These are phyloP conservation scores for Rhabdornis inornatus DNA, from an alignment of 2,113 vertebrate genomes.

Conservation along the genomic window DNA sequence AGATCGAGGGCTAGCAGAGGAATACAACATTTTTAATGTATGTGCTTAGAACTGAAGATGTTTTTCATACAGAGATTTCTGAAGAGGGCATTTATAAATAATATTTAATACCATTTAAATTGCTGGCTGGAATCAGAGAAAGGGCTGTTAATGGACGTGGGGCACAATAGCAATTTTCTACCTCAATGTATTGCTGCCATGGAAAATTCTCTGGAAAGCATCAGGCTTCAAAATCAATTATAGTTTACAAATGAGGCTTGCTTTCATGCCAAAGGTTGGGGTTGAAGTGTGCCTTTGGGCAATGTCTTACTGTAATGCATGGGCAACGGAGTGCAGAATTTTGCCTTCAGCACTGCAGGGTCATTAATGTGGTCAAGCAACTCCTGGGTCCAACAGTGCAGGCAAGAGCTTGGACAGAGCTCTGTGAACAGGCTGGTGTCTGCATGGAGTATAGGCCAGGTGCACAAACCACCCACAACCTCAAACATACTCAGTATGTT, in stretches of 20 bases:
- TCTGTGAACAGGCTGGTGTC: not conserved
- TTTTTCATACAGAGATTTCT: not conserved
- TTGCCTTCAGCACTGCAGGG: not conserved
- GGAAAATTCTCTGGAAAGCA: constrained; percentile 26
- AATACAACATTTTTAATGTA: not conserved
- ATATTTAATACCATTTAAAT: constrained; percentile 6
- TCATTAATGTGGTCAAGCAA: not conserved
- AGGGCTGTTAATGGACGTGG: not conserved
- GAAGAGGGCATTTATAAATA: not conserved
- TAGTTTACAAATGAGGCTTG: constrained; percentile 4
- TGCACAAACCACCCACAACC: not conserved
- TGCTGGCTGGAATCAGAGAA: not conserved
- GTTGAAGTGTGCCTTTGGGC: not conserved
- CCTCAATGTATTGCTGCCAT: not conserved
- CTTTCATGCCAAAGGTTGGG: not conserved
- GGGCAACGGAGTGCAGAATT: not conserved
- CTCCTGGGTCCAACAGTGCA: not conserved
- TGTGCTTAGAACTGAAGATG: not conserved
- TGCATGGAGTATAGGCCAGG: not conserved
- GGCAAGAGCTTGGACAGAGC: not conserved
- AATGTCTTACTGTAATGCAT: not conserved
- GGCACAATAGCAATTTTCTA: constrained; percentile 5
- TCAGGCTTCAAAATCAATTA: constrained; percentile 28
- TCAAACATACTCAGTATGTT: not conserved
- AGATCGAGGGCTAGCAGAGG: not conserved